Conservation (phyloP, 2,888 invertebrate genomes). For the Candidula unifasciata region DNA sequence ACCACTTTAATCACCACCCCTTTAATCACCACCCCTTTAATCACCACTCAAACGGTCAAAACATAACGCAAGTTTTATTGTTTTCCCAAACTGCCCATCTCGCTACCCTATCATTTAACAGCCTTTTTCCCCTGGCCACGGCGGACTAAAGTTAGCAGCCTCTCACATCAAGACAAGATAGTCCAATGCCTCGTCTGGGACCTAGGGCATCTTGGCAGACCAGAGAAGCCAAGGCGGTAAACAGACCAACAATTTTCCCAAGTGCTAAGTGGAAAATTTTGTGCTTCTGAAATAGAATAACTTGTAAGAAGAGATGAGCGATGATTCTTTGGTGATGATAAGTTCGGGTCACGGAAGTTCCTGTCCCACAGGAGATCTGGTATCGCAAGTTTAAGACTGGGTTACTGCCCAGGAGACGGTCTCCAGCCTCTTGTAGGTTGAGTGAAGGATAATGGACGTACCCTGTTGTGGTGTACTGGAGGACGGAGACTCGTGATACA, state of each 20-base stretch:
- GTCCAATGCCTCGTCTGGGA: neutral
- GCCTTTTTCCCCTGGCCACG: neutral
- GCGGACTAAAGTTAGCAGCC: neutral
- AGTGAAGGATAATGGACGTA: constrained; percentile 3
- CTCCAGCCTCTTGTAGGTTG: neutral
- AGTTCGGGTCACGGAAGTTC: constrained; percentile 19
- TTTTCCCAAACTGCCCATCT: neutral
- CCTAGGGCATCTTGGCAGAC: no score
- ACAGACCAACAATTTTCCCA: neutral
- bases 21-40: no score
- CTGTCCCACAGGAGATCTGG: constrained; percentile 6
- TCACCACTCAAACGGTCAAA: neutral
- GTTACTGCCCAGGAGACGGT: neutral
- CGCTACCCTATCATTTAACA: neutral
- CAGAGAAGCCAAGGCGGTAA: neutral
- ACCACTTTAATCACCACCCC: no score
- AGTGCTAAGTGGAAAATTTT: constrained; percentile 37
- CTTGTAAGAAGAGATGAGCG: neutral
- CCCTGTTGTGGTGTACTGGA: neutral
- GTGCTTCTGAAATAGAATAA: neutral
- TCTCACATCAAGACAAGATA: neutral
- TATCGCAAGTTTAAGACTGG: neutral
- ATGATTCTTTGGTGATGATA: constrained; percentile 28
- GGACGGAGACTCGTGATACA: neutral
- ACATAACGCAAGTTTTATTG: neutral